Conservation (phyloP, 2,888 invertebrate genomes). For the Ichneumoninae sp. region DNA sequence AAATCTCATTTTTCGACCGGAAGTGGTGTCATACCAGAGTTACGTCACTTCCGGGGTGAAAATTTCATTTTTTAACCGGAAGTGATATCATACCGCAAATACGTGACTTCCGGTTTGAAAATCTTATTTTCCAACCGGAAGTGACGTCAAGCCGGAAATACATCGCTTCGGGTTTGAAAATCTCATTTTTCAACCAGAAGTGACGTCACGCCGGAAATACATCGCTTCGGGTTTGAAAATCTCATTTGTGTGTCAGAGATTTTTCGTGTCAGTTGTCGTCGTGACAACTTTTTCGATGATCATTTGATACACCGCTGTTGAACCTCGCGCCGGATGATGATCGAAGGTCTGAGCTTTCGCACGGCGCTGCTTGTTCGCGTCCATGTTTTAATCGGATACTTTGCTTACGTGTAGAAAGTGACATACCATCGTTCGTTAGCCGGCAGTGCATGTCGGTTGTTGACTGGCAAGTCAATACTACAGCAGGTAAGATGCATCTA, state of each 20-base stretch:
- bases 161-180: too few species aligned
- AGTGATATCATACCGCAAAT: too few species aligned
- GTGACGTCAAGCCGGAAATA: too few species aligned
- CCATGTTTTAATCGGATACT: conserved; percentile 29
- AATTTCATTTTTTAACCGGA: too few species aligned
- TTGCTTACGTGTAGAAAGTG: conserved; percentile 46
- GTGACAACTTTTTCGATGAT: background rate
- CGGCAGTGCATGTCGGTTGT: conserved; percentile 28
- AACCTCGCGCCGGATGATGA: conserved; percentile 34
- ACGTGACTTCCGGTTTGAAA: too few species aligned
- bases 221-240: too few species aligned
- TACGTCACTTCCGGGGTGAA: too few species aligned
- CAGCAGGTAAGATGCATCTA: background rate
- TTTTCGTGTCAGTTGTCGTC: background rate
- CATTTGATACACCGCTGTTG: background rate
- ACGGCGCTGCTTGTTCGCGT: conserved; percentile 1
- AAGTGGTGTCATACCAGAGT: too few species aligned
- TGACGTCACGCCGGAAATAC: too few species aligned
- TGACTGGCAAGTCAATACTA: background rate
- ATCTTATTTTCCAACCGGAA: too few species aligned
- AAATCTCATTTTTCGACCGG: too few species aligned
- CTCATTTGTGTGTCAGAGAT: background rate
- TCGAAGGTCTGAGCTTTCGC: conserved; percentile 13
- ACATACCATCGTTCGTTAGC: conserved; percentile 33
- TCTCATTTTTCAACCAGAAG: too few species aligned